These are phyloP conservation scores for Chloromyia formosa DNA, from an alignment of 2,888 invertebrate genomes.

Conservation along the genomic window DNA sequence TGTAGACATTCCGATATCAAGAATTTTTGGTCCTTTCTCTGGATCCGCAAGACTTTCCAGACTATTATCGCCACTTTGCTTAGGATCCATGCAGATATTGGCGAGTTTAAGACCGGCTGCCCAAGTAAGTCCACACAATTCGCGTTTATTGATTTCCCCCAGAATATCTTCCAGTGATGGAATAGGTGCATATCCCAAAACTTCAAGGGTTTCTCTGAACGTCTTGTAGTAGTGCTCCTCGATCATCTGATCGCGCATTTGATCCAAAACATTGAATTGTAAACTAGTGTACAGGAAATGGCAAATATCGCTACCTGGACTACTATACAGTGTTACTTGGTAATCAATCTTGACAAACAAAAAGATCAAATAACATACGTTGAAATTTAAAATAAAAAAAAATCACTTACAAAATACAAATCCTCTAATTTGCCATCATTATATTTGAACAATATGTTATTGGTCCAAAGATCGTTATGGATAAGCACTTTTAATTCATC, in stretches of 20 bases:
- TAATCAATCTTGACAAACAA: constrained; percentile 59
- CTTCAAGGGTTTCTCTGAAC: constrained; percentile 48
- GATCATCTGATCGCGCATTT: constrained; percentile 56
- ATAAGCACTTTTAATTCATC: constrained; percentile 65
- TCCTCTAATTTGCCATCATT: constrained; percentile 57
- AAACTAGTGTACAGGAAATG: constrained; percentile 62
- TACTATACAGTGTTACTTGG: constrained; percentile 61
- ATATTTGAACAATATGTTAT: constrained; percentile 65
- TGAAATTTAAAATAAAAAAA: background rate
- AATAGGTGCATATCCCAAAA: constrained; percentile 28
- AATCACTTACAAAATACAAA: constrained; percentile 62
- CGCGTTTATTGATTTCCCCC: constrained; percentile 49
- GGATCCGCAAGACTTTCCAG: constrained; percentile 44
- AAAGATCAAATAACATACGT: background rate
- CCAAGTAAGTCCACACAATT: constrained; percentile 51
- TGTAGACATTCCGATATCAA: background rate
- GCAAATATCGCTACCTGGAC: constrained; percentile 62
- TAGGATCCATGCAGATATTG: constrained; percentile 49
- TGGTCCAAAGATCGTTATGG: constrained; percentile 68
- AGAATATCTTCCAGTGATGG: constrained; percentile 49
- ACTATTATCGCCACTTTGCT: constrained; percentile 45
- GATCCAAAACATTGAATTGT: constrained; percentile 56
- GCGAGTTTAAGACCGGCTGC: constrained; percentile 49
- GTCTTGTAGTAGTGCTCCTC: constrained; percentile 38
- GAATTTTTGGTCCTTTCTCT: background rate